phyloP scores from a whole-genome alignment of 2,888 invertebrate genomes.

The Apoderus coryli region DNA sequence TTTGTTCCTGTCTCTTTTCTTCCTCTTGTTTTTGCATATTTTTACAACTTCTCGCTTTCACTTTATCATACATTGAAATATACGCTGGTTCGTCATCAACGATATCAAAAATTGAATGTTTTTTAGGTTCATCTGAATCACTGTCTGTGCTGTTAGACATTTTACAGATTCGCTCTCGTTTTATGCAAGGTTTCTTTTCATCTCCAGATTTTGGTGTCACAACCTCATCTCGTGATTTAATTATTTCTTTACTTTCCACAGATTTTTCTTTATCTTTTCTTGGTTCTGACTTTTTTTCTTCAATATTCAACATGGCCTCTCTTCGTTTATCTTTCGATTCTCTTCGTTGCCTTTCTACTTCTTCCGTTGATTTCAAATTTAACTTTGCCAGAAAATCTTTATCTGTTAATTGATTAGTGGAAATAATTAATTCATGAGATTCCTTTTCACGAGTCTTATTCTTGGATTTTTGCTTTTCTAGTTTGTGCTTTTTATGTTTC shows the following conservation, averaged over 20 bases:
- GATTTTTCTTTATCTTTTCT: slow-evolving; percentile 13
- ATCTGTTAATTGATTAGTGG: slow-evolving; percentile 29
- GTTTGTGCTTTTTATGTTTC: slow-evolving; percentile 26
- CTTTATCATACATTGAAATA: slow-evolving; percentile 96
- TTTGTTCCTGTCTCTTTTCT: slow-evolving; percentile 71
- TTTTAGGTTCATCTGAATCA: slow-evolving; percentile 71
- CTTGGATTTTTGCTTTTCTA: slow-evolving; percentile 26
- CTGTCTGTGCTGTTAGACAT: slow-evolving; percentile 43
- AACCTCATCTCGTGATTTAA: slow-evolving; percentile 19
- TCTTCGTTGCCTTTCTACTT: slow-evolving; percentile 42
- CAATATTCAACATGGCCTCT: slow-evolving; percentile 11
- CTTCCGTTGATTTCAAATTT: slow-evolving; percentile 40
- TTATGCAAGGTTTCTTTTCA: slow-evolving; percentile 23
- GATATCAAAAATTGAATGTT: slow-evolving; percentile 84
- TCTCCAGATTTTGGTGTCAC: slow-evolving; percentile 19
- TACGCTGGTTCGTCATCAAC: slow-evolving; percentile 80
- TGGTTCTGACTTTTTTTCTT: slow-evolving; percentile 17
- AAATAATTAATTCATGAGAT: slow-evolving; percentile 20
- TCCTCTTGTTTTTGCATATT: slow-evolving; percentile 88
- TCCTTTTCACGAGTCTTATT: slow-evolving; percentile 29
- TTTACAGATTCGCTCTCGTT: slow-evolving; percentile 26
- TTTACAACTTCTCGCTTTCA: slow-evolving; percentile 84
- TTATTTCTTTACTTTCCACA: slow-evolving; percentile 11
- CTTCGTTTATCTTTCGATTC: slow-evolving; percentile 16
- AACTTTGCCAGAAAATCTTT: slow-evolving; percentile 44